These are phyloP conservation scores for Halichondria panicea DNA, from an alignment of 37 sponge, comb jelly and placozoan genomes.

Conservation along the genomic window DNA sequence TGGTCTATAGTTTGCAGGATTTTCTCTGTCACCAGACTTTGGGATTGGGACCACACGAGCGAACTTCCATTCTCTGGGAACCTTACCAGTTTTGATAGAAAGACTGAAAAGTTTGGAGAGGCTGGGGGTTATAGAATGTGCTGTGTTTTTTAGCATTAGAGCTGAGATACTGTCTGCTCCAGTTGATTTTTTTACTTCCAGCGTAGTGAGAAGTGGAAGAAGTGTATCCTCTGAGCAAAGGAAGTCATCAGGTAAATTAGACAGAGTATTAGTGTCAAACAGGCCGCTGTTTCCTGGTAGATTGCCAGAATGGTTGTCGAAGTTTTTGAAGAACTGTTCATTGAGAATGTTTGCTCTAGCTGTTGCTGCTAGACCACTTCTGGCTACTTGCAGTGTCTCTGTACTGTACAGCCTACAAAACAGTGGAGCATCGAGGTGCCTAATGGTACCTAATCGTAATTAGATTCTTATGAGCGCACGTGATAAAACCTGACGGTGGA, in stretches of 20 bases:
- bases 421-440: too few relatives aligned
- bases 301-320: too few relatives aligned
- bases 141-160: conserved; percentile 10
- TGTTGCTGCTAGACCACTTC: too few relatives aligned
- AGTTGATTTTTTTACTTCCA: conserved; percentile 15
- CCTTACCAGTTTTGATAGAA: not conserved
- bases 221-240: conserved; percentile 19
- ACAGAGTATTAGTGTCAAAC: too few relatives aligned
- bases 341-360: too few relatives aligned
- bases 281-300: too few relatives aligned
- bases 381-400: too few relatives aligned
- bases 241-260: not conserved
- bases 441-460: too few relatives aligned
- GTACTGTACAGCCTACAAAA: too few relatives aligned
- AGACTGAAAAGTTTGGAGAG: conserved; percentile 21
- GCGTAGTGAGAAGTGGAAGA: not conserved
- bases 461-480: too few relatives aligned
- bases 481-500: too few relatives aligned
- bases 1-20: conserved; percentile 27
- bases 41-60: conserved; percentile 10
- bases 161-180: conserved; percentile 27
- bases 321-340: too few relatives aligned
- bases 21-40: not conserved
- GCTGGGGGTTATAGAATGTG: conserved; percentile 9
- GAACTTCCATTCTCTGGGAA: conserved; percentile 7